Percentiles rank a stretch among this genome's conserved stretches.
phyloP scores from a whole-genome alignment of 2,797 vertebrate genomes.

The Cryptoblepharus egeriae region DNA sequence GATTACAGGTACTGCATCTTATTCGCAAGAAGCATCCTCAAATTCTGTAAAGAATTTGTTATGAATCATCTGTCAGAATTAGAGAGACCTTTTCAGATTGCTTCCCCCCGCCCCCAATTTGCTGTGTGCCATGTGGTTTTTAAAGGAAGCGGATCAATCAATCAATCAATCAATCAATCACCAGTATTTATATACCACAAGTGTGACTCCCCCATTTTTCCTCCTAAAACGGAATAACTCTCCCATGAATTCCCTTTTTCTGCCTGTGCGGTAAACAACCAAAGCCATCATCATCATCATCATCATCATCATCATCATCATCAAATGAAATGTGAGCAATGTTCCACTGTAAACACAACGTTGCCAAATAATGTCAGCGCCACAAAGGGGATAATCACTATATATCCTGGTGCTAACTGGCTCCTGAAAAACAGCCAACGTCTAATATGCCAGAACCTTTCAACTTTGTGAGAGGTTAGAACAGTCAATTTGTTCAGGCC shows the following conservation, averaged over 20 bases:
- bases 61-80: constrained; percentile 24
- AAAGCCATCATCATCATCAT: neutral
- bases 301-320: too few species aligned
- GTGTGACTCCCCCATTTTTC: neutral
- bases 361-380: constrained; percentile 28
- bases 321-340: constrained; percentile 6
- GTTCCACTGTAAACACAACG: constrained; percentile 19
- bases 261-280: neutral
- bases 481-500: constrained; percentile 14
- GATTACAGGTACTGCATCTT: constrained; percentile 7
- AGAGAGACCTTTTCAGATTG: neutral
- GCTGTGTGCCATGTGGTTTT: constrained; percentile 13
- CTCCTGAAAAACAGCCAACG: constrained; percentile 23
- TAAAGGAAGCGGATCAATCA: too few species aligned
- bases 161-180: too few species aligned
- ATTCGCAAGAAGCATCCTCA: constrained; percentile 25
- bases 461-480: constrained; percentile 7
- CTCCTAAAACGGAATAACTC: neutral
- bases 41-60: constrained; percentile 19
- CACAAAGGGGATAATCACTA: constrained; percentile 17
- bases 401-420: constrained; percentile 41
- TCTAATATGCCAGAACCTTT: constrained; percentile 1
- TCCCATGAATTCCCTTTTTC: neutral
- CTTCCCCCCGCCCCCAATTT: neutral
- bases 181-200: too few species aligned